Conservation (phyloP, 2,797 vertebrate species). For the Coregonus sp. region DNA sequence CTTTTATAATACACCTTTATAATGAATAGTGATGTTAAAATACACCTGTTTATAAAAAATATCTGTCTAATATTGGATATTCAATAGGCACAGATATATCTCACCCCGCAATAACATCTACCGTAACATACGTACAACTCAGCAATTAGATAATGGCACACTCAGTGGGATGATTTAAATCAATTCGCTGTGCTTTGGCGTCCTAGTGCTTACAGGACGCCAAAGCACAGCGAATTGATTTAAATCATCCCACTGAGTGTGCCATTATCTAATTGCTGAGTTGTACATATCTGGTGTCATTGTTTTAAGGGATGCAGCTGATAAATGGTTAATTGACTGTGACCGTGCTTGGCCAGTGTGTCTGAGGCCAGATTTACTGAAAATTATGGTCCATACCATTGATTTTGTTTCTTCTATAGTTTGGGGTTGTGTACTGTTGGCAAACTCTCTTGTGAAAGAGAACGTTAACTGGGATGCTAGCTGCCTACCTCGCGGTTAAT, state of each 20-base stretch:
- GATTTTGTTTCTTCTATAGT: conserved; percentile 16
- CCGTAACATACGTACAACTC: neutral
- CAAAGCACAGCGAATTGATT: conserved; percentile 1
- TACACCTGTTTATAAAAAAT: neutral
- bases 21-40: conserved; percentile 2
- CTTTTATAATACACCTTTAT: neutral
- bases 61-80: neutral
- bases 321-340: neutral
- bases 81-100: neutral
- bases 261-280: neutral
- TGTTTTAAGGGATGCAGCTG: neutral
- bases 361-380: conserved; percentile 5
- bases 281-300: conserved; percentile 9
- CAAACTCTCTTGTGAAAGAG: neutral
- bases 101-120: neutral
- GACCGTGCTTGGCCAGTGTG: neutral
- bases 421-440: neutral
- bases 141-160: neutral
- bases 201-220: neutral
- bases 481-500: too few relatives aligned
- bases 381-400: neutral
- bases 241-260: neutral
- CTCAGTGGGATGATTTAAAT: conserved; percentile 4
- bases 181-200: neutral
- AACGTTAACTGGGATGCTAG: neutral